Conservation (phyloP, 2,797 vertebrate genomes). For the Acrocephalus scirpaceus region DNA sequence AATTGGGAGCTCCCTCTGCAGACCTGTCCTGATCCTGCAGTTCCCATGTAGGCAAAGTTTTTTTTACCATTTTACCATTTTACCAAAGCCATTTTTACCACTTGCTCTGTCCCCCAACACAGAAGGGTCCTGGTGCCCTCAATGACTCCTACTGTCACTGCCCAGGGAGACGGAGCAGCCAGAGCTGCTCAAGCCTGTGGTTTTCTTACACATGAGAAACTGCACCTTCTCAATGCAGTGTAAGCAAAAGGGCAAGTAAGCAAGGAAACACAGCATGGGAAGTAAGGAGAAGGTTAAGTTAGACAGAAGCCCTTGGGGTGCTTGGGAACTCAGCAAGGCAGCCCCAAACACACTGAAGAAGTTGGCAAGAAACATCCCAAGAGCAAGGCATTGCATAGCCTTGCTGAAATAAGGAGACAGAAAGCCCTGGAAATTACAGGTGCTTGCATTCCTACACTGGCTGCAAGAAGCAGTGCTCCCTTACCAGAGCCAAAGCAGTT, state of each 20-base stretch:
- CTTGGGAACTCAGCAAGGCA: background rate
- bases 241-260: background rate
- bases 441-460: background rate
- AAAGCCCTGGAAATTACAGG: background rate
- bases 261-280: background rate
- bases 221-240: background rate
- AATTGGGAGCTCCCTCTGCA: conserved; percentile 64
- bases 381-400: background rate
- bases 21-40: conserved; percentile 36
- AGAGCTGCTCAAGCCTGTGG: background rate
- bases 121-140: background rate
- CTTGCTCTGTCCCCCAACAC: too few species aligned
- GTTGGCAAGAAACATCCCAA: background rate
- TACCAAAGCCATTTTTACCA: background rate
- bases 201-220: background rate
- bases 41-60: background rate
- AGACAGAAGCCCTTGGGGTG: background rate
- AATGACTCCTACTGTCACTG: background rate
- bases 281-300: background rate
- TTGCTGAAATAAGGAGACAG: background rate
- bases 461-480: background rate
- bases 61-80: too few species aligned
- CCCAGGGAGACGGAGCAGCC: background rate
- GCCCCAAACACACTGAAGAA: background rate
- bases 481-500: background rate